Base-by-base conservation (phyloP, 2,888 invertebrate genomes). In the Apocheima hispidaria region DNA sequence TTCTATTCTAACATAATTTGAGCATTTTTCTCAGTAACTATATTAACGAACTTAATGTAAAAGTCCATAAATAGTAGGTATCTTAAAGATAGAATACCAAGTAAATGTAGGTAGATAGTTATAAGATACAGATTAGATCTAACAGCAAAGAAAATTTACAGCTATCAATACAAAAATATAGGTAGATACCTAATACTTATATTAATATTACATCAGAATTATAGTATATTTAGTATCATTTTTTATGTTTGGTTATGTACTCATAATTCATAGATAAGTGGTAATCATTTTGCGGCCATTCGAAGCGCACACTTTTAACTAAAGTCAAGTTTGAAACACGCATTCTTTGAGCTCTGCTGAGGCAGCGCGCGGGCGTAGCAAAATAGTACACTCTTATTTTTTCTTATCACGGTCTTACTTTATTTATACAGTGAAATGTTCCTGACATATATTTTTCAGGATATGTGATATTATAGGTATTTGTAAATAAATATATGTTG, bases 41-140 rank as follows among this genome's bases (percentile, higher is more conserved):
- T 14, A 23, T 10, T 21, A 10, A 55, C 58, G 53, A 73, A 72
- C 55, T 67, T 65, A 74, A 72, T 63, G 33, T 57, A 72, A 68
- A 59, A 74, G 64, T 72, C 72, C 51, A 69, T 67, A 69, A 70
- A 65, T 62, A 46, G 28, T 30, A 33, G 46, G 46, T 49, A 72
- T 77, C 78, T 79, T 73, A 76, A 65, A 60, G 48, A 60, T 72
- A 72, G 69, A 73, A 71, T 67, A 65, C 46, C 59, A 72, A 74
- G 53, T 74, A 76, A 63, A 70, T 72, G 57, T 69, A 73, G 65
- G 66, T 68, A 79, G 51, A 20, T 50, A 60, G 59, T 41, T 64
- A 52, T 35, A 38, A 59, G 49, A 73, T 74, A 78, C 70, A 78
- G 71, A 72, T 67, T 72, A 71, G 54, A 69, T 71, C 72, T 80